phyloP scores from a whole-genome alignment of 2,113 vertebrate species.

The Nycticebus coucang region DNA sequence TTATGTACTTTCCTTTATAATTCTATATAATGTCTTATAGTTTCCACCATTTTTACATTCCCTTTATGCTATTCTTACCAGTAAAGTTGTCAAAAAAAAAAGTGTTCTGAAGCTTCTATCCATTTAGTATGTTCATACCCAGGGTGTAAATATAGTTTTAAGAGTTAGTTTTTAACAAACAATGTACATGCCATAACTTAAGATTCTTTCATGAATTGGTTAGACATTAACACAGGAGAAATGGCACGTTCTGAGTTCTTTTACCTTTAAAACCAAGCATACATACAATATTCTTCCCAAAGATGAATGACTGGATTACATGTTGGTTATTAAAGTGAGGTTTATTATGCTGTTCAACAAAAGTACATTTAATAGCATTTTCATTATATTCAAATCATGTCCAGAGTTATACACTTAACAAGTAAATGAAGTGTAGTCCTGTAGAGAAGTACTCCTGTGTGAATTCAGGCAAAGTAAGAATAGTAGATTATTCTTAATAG shows the following conservation, averaged over 20 bases:
- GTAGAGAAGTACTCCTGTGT: conserved; percentile 72
- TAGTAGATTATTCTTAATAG: conserved; percentile 73
- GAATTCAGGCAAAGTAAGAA: conserved; percentile 75
- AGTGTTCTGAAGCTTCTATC: neutral
- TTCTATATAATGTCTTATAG: conserved; percentile 47
- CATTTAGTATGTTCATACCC: neutral
- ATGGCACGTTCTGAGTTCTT: neutral
- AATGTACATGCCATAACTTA: neutral
- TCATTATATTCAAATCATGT: conserved; percentile 76
- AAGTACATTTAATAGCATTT: conserved; percentile 71
- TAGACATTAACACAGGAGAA: conserved; percentile 38
- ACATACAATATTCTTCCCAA: conserved; percentile 7
- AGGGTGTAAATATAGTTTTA: neutral
- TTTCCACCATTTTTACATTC: conserved; percentile 4
- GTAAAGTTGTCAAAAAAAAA: conserved; percentile 45
- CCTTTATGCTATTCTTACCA: conserved; percentile 30
- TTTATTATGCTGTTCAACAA: conserved; percentile 62
- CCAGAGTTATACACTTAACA: conserved; percentile 65
- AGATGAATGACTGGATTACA: conserved; percentile 48
- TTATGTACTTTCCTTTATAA: conserved; percentile 55
- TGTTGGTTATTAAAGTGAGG: conserved; percentile 70
- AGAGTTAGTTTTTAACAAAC: conserved; percentile 3
- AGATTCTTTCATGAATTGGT: conserved; percentile 41
- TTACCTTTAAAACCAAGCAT: conserved; percentile 35
- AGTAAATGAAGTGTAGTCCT: conserved; percentile 73